Evolutionary conservation across 2,888 invertebrate genomes (phyloP), one percentile per base, ranked within the genome.

Genomic region (Marronus borbonicus): DNA sequence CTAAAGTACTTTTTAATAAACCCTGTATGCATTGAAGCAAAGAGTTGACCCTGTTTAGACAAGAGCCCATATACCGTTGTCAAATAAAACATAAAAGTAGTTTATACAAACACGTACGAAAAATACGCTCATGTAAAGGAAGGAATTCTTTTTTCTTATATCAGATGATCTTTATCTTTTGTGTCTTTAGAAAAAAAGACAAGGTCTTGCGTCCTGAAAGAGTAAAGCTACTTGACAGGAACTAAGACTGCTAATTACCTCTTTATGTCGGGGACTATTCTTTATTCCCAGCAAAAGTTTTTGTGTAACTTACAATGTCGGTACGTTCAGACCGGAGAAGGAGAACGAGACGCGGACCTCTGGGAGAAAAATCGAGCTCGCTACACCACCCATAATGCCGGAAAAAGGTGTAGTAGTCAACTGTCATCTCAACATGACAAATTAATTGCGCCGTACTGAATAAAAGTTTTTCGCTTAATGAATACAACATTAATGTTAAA

Each of bases 201-300:
- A 72, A 72, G 72, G 72, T 72, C 72, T 72, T 44, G 60, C 72
- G 60, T 82, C 84, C 80, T 86, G 84, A 85, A 85, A 86, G 85
- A 85, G 84, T 83, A 83, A 80, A 85, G 84, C 86, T 85, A 86
- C 86, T 86, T 86, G 86, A 86, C 86, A 86, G 86, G 85, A 86
- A 86, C 86, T 83, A 83, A 85, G 86, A 85, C 86, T 87, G 86
- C 86, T 87, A 87, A 87, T 87, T 87, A 87, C 86, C 86, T 85
- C 85, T 85, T 86, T 86, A 86, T 85, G 85, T 84, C 84, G 83
- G 84, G 82, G 81, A 82, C 83, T 80, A 85, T 86, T 86, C 86
- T 86, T 86, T 85, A 86, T 86, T 84, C 84, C 80, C 81, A 82
- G 83, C 84, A 80, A 83, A 83, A 84, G 81, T 84, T 86, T 86